Conservation (phyloP, 2,888 invertebrate species). For the Enoplolaimus lenunculus region DNA sequence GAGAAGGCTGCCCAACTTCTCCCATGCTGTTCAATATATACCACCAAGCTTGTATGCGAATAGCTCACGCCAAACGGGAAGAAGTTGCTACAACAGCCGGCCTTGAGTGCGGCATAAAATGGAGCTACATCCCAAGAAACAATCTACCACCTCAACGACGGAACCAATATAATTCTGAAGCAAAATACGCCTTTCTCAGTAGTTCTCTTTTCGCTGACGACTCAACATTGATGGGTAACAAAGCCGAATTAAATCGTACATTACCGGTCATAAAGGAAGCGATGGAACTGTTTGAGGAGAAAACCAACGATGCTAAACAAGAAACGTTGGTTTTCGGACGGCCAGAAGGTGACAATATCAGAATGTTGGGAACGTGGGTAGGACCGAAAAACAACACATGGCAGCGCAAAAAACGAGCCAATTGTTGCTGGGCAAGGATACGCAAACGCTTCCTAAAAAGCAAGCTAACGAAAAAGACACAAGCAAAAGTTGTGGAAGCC, state of each 20-base stretch:
- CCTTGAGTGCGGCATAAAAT: neutral
- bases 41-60: too few species aligned
- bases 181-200: neutral
- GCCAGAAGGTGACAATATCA: neutral
- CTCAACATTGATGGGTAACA: neutral
- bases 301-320: neutral
- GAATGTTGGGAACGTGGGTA: neutral
- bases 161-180: neutral
- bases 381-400: neutral
- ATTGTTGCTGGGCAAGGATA: neutral
- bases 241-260: neutral
- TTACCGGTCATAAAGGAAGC: neutral
- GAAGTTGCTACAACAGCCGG: neutral
- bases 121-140: neutral
- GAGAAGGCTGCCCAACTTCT: neutral
- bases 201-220: neutral
- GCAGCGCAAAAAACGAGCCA: neutral
- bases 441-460: neutral
- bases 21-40: constrained; percentile 2
- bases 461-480: neutral
- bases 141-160: neutral
- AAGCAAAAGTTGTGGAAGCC: neutral
- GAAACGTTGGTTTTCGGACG: neutral
- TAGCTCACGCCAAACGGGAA: neutral
- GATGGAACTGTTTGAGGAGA: neutral